phyloP scores from a whole-genome alignment of 2,888 invertebrate species.

The Dynastes grantii region DNA sequence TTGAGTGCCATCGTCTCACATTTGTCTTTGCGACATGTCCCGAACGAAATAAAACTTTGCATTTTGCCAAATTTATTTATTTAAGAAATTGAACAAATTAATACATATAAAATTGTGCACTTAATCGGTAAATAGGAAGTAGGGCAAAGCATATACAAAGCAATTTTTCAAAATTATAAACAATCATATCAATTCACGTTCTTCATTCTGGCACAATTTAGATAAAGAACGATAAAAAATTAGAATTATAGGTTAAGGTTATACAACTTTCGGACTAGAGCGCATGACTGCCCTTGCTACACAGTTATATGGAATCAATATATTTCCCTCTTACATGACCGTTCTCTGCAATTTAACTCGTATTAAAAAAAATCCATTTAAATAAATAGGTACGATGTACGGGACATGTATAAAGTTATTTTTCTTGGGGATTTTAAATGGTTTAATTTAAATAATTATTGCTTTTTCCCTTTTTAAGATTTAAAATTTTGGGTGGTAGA shows the following conservation, averaged over 20 bases:
- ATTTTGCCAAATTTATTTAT: slow-evolving; percentile 16
- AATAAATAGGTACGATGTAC: too few species aligned
- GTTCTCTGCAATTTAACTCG: slow-evolving; percentile 13
- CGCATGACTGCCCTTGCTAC: slow-evolving; percentile 52
- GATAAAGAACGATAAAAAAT: slow-evolving; percentile 19
- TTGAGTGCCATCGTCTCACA: slow-evolving; percentile 42
- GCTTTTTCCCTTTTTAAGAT: background rate
- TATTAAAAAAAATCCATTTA: background rate
- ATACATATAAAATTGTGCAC: too few species aligned
- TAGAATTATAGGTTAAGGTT: slow-evolving; percentile 56
- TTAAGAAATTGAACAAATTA: background rate
- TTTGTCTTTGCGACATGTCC: slow-evolving; percentile 18
- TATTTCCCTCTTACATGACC: background rate
- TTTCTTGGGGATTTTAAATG: background rate
- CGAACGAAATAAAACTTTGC: background rate
- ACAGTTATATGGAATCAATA: slow-evolving; percentile 33
- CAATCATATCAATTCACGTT: too few species aligned
- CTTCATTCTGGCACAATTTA: background rate
- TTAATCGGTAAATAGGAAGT: too few species aligned
- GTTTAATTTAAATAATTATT: background rate
- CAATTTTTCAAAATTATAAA: too few species aligned
- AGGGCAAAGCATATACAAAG: too few species aligned
- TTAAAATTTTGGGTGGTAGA: background rate
- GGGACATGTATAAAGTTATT: background rate
- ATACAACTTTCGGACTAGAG: slow-evolving; percentile 50